phyloP scores from a whole-genome alignment of 2,888 invertebrate genomes.

The Ommatoiulus sabulosus region DNA sequence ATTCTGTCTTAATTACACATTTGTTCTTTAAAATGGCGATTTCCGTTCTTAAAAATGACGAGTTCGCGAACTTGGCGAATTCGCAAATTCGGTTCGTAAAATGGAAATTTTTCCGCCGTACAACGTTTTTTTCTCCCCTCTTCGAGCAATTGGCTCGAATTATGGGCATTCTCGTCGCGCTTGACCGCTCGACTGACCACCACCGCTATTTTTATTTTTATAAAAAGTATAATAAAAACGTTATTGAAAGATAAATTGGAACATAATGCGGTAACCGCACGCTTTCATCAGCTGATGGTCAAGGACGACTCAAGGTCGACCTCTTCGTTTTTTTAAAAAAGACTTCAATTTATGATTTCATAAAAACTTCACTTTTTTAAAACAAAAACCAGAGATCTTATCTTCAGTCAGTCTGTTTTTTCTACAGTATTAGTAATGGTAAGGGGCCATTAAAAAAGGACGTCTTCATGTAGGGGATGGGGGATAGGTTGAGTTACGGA shows the following conservation, averaged over 20 bases:
- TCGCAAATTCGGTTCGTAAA: background rate
- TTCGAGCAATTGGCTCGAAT: background rate
- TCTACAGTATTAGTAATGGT: too few species aligned
- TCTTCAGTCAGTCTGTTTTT: too few species aligned
- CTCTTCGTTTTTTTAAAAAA: background rate
- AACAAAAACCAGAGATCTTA: too few species aligned
- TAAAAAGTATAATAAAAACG: background rate
- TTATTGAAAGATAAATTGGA: background rate
- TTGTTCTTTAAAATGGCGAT: too few species aligned
- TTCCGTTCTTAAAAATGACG: background rate
- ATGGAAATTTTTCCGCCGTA: too few species aligned
- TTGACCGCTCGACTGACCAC: background rate
- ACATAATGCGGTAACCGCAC: background rate
- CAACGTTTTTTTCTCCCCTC: too few species aligned
- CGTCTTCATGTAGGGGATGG: too few species aligned
- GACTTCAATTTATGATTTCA: background rate
- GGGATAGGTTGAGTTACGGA: too few species aligned
- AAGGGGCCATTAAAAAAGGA: too few species aligned
- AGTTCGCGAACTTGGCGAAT: background rate
- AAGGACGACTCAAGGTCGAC: background rate
- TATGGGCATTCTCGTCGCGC: background rate
- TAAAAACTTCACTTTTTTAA: background rate
- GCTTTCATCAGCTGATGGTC: background rate
- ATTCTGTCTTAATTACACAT: too few species aligned
- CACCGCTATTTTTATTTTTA: background rate